A percentile compares a stretch with the other conserved stretches of the same genome.
phyloP scores from a whole-genome alignment of 2,888 invertebrate genomes.

The Orgyia antiqua region DNA sequence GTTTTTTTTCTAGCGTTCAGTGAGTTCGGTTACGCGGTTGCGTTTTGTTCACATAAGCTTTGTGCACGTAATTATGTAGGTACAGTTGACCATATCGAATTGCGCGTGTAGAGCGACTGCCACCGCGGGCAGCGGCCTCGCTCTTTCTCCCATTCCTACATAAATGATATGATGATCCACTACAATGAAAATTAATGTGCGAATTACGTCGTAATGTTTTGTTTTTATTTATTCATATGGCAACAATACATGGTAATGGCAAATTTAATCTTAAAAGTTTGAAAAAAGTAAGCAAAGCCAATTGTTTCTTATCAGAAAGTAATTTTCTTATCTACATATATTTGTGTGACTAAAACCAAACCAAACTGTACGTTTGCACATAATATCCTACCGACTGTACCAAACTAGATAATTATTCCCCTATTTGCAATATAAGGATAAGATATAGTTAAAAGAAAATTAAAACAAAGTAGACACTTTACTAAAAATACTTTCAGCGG shows the following conservation, averaged over 20 bases:
- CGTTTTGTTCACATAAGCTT: constrained; percentile 38
- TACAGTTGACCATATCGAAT: constrained; percentile 75
- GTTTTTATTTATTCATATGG: constrained; percentile 40
- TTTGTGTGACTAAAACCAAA: no score
- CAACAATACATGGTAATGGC: constrained; percentile 36
- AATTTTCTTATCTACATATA: no score
- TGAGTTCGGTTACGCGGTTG: constrained; percentile 34
- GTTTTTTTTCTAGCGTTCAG: constrained; percentile 30
- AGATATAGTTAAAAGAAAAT: no score
- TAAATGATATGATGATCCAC: constrained; percentile 53
- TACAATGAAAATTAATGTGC: constrained; percentile 54
- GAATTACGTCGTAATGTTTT: constrained; percentile 31
- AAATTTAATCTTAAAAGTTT: no score
- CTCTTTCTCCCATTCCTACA: constrained; percentile 76
- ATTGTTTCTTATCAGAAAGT: no score
- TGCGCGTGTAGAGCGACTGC: constrained; percentile 70
- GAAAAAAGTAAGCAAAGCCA: no score
- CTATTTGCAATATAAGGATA: no score
- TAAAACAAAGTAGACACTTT: no score
- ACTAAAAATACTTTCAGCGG: no score
- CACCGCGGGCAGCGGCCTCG: constrained; percentile 56
- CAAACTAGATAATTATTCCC: no score
- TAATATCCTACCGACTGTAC: no score
- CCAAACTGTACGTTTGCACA: no score
- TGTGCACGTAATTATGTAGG: constrained; percentile 53